Evolutionary conservation across 1,140 invertebrate species (phyloP).

Genomic region (Linepithema humile): DNA sequence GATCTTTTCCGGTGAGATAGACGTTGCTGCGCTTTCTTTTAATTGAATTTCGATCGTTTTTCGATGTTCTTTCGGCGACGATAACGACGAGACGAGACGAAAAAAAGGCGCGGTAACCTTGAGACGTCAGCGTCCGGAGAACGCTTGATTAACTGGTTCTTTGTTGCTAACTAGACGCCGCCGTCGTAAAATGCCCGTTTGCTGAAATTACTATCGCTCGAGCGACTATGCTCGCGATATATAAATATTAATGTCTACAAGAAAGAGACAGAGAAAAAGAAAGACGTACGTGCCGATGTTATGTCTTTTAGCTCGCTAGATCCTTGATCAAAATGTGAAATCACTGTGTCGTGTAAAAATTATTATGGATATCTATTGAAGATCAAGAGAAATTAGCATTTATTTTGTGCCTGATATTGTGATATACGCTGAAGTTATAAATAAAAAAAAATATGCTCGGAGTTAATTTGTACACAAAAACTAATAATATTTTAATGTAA

Average conservation of each 20-base stretch:
- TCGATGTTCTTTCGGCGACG: background rate
- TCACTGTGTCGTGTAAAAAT: constrained; percentile 18
- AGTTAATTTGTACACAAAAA: background rate
- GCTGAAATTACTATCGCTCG: constrained; percentile 58
- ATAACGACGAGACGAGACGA: constrained; percentile 28
- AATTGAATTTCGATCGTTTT: constrained; percentile 68
- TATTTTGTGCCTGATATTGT: background rate
- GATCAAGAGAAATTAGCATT: background rate
- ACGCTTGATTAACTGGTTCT: constrained; percentile 71
- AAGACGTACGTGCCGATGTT: background rate
- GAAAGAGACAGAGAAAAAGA: background rate
- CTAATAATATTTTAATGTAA: background rate
- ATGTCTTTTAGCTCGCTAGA: background rate
- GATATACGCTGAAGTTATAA: background rate
- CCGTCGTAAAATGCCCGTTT: constrained; percentile 56
- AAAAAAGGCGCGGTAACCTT: constrained; percentile 57
- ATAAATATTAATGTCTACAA: constrained; percentile 48
- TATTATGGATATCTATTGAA: background rate
- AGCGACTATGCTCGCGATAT: constrained; percentile 34
- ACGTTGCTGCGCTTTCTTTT: constrained; percentile 54
- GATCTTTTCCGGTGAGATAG: constrained; percentile 43
- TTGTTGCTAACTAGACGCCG: constrained; percentile 58
- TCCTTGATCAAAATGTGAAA: constrained; percentile 20
- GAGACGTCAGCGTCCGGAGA: constrained; percentile 62
- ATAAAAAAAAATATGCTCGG: background rate